phyloP scores from a whole-genome alignment of 1,140 invertebrate species.

The Drosophila tropicalis region DNA sequence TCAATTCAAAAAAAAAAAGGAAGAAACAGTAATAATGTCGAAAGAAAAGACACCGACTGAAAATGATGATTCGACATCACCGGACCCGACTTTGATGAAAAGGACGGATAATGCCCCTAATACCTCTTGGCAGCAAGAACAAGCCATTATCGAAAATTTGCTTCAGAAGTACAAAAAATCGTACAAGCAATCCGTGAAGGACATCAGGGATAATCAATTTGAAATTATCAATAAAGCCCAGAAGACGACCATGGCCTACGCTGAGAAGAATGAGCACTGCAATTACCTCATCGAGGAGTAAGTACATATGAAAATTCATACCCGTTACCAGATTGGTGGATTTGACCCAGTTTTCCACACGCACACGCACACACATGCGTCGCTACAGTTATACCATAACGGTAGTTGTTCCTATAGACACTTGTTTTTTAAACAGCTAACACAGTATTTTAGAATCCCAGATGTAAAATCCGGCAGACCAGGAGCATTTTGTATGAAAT shows the following conservation, averaged over 20 bases:
- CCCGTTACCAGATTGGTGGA: background rate
- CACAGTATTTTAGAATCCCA: no score
- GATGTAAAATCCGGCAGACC: no score
- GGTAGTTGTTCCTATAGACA: no score
- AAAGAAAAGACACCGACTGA: background rate
- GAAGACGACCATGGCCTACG: background rate
- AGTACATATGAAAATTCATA: background rate
- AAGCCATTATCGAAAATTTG: background rate
- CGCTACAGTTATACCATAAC: no score
- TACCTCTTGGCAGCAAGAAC: no score
- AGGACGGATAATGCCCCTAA: background rate
- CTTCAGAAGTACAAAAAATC: background rate
- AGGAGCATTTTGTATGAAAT: no score
- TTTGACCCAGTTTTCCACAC: rapidly evolving
- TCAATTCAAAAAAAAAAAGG: background rate
- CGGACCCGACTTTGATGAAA: background rate
- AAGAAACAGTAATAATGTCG: background rate
- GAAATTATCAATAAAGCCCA: background rate
- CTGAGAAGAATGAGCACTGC: background rate
- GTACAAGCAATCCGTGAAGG: background rate
- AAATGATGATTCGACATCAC: background rate
- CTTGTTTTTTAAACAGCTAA: no score
- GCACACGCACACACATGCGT: no score
- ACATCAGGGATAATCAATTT: background rate
- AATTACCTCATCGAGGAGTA: background rate